A percentile compares a stretch with the other conserved stretches of the same genome.
These are phyloP conservation scores for Pycnonotus jocosus DNA, from an alignment of 2,113 vertebrate genomes.

Conservation along the genomic window DNA sequence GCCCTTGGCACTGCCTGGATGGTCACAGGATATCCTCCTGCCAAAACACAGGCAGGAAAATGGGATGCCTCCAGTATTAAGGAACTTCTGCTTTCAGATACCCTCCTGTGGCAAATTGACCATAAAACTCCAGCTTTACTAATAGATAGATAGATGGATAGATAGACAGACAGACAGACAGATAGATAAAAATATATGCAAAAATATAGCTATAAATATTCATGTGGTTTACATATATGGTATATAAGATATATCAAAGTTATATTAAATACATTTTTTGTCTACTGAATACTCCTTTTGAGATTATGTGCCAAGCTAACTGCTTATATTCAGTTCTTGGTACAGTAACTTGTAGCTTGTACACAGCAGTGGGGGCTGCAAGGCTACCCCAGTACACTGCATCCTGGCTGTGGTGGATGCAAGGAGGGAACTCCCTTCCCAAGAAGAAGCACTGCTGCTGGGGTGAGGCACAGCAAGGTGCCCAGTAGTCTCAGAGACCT, in stretches of 20 bases:
- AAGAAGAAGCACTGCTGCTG: background rate
- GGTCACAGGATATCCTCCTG: background rate
- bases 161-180: background rate
- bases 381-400: background rate
- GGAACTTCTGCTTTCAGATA: background rate
- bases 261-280: background rate
- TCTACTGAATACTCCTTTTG: background rate
- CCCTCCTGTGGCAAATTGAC: background rate
- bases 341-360: background rate
- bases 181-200: background rate
- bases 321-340: background rate
- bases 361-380: background rate
- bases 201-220: background rate
- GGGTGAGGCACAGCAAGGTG: background rate
- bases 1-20: rapidly evolving
- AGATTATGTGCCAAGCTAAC: background rate
- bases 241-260: background rate
- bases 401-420: no score
- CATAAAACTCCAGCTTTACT: background rate
- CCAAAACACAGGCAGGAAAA: background rate
- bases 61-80: background rate
- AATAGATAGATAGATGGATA: background rate
- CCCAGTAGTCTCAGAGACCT: background rate
- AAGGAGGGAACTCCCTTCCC: background rate
- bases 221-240: background rate